Conservation (phyloP, 2,113 vertebrate species). For the Verasper variegatus region DNA sequence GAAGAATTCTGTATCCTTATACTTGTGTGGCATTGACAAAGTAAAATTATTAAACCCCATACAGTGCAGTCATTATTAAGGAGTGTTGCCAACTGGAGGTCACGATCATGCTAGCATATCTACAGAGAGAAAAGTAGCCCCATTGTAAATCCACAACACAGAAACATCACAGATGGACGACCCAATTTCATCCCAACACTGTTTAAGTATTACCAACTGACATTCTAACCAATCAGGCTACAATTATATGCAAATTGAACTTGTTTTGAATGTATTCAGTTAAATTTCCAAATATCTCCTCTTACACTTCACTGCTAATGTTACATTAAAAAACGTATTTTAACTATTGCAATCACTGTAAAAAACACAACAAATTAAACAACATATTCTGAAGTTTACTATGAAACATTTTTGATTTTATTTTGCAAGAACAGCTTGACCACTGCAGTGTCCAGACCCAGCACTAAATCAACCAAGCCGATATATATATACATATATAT, state of each 20-base stretch:
- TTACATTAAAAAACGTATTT: background rate
- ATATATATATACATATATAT: no score
- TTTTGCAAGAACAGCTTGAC: no score
- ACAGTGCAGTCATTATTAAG: background rate
- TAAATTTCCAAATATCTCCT: background rate
- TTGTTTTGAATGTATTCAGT: background rate
- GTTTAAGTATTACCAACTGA: background rate
- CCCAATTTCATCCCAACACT: constrained; percentile 17
- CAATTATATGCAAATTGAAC: background rate
- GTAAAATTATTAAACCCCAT: no score
- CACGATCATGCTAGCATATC: background rate
- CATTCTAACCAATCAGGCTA: background rate
- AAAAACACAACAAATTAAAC: background rate
- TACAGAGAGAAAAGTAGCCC: background rate
- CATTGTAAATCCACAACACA: background rate
- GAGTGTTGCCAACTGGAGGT: background rate
- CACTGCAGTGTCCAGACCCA: no score
- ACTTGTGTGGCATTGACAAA: no score
- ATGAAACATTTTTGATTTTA: no score
- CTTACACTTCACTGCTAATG: no score
- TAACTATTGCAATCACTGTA: background rate
- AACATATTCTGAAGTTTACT: no score
- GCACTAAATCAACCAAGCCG: no score
- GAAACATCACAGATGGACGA: constrained; percentile 42
- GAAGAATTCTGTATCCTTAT: background rate